Base-by-base conservation (phyloP, 2,888 invertebrate species). In the Agelastica alni region DNA sequence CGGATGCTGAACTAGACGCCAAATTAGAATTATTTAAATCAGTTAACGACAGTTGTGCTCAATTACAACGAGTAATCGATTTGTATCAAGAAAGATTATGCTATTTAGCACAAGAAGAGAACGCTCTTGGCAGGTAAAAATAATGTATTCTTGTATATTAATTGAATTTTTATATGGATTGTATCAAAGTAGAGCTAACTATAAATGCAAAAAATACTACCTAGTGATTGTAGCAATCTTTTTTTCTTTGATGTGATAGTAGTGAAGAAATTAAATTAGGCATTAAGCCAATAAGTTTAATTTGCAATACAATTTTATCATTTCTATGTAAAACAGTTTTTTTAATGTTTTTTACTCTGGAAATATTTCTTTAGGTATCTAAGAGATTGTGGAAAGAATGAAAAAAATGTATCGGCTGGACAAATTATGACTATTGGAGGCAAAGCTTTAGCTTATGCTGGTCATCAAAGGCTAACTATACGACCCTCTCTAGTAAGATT, bases 1-100 rank as follows among this genome's bases (percentile, higher is more conserved):
- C 96, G 0, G 99, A 99, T 78, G 91, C 96, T 0, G 94, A 96
- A 72, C 81, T 99, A 20, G 99, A 99, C 79, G 90, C 97, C 3
- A 99, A 99, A 81, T 82, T 97, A 62, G 96, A 96, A 77, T 79
- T 95, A 61, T 94, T 93, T 78, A 88, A 89, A 76, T 93, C 96
- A 67, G 92, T 97, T 76, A 91, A 94, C 70, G 90, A 91, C 62
- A 94, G 93, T 63, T 94, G 93, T 74, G 81, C 86, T 63, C 89
- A 91, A 63, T 81, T 97, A 63, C 89, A 94, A 75, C 84, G 91
- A 73, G 86, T 94, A 47, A 87, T 96, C 64, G 95, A 96, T 74
- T 87, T 89, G 74, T 97, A 96, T 75, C 96, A 96, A 76, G 96
- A 97, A 75, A 84, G 93, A 67, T 78, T 97, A 49, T 94, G 94